phyloP scores from a whole-genome alignment of 1,140 invertebrate genomes.

The Pseudomyrmex dendroicus region DNA sequence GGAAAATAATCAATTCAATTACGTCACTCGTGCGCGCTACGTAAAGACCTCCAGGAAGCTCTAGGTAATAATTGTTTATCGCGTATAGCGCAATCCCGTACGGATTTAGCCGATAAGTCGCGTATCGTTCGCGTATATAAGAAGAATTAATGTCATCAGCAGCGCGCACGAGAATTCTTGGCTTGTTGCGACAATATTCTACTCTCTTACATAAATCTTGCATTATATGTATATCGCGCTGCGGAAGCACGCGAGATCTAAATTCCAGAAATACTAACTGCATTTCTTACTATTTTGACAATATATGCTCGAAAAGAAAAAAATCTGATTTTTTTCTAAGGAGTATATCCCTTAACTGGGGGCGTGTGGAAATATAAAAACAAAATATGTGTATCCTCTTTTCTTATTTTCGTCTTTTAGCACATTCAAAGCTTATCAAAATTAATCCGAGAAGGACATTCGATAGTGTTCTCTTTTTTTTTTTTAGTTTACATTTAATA shows the following conservation, averaged over 20 bases:
- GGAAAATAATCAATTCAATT: conserved; percentile 58
- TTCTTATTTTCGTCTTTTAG: too few relatives aligned
- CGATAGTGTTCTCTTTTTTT: too few relatives aligned
- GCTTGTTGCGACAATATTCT: conserved; percentile 1
- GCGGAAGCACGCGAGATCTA: conserved; percentile 4
- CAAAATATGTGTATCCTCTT: too few relatives aligned
- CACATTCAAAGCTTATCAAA: too few relatives aligned
- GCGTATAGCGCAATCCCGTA: conserved; percentile 2
- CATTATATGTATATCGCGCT: background rate
- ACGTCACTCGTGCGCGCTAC: conserved; percentile 17
- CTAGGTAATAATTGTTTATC: conserved; percentile 47
- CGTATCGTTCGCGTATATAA: background rate
- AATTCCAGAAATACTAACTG: background rate
- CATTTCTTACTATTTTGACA: background rate
- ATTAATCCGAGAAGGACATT: too few relatives aligned
- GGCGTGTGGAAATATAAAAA: too few relatives aligned
- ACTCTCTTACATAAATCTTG: conserved; percentile 39
- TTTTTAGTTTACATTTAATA: too few relatives aligned
- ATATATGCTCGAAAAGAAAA: background rate
- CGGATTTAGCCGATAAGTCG: background rate
- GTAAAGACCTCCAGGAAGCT: conserved; percentile 6
- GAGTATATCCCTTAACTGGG: too few relatives aligned
- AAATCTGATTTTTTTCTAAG: background rate
- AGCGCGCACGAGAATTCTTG: conserved; percentile 32
- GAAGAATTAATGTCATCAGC: conserved; percentile 33